Conservation (phyloP, 2,113 vertebrate species). For the Gavia stellata region DNA sequence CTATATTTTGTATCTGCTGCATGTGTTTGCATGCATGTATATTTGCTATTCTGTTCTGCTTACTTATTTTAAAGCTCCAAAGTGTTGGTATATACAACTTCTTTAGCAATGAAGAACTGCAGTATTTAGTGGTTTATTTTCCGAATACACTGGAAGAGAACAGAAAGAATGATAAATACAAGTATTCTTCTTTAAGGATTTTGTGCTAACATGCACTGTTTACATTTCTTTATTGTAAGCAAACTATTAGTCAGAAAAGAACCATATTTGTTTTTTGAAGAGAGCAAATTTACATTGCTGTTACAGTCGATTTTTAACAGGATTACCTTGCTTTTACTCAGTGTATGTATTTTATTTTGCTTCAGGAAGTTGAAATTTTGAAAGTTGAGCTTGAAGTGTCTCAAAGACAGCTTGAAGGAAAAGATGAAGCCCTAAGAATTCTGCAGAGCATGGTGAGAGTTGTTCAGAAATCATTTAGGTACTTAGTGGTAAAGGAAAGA, state of each 20-base stretch:
- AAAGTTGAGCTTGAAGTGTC: constrained; percentile 86
- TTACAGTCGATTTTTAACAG: rapidly evolving
- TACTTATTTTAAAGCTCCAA: not conserved
- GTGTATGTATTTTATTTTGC: not conserved
- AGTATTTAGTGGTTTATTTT: not conserved
- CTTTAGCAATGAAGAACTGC: not conserved
- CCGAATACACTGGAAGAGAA: not conserved
- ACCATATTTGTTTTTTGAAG: not conserved
- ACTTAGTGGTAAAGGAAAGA: not conserved
- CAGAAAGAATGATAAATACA: not conserved
- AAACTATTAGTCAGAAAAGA: not conserved
- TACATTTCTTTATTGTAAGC: not conserved
- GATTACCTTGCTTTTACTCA: not conserved
- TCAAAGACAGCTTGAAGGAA: constrained; percentile 87
- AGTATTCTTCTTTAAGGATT: not conserved
- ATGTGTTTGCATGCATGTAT: not conserved
- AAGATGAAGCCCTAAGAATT: constrained; percentile 92
- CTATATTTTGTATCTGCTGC: not conserved
- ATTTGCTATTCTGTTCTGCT: not conserved
- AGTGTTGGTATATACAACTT: not conserved
- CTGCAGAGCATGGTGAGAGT: constrained; percentile 86
- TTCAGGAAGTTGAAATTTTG: constrained; percentile 80
- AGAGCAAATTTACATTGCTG: not conserved
- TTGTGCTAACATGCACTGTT: not conserved
- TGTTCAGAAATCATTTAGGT: not conserved